phyloP scores from a whole-genome alignment of 2,113 vertebrate species.

The Perognathus longimembris region DNA sequence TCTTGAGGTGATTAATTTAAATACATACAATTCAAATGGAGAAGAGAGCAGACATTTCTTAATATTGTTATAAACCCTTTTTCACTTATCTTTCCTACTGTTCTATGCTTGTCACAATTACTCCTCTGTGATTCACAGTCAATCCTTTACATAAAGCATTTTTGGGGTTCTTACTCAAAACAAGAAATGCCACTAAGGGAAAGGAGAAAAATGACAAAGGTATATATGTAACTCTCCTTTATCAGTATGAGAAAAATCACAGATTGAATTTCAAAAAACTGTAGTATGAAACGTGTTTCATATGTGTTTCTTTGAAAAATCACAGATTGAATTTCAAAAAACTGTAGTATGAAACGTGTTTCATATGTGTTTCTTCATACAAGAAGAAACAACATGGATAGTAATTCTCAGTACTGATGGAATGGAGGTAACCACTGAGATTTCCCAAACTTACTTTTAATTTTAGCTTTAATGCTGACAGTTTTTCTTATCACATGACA shows the following conservation, averaged over 20 bases:
- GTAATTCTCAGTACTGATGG: background rate
- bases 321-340: slow-evolving; percentile 10
- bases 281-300: slow-evolving; percentile 36
- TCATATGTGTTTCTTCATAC: background rate
- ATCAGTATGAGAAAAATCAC: background rate
- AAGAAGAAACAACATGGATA: background rate
- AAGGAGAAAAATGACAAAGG: background rate
- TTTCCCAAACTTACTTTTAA: background rate
- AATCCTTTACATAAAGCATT: background rate
- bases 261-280: slow-evolving; percentile 17
- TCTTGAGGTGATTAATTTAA: slow-evolving; percentile 33
- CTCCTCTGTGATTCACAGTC: background rate
- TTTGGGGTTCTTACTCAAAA: background rate
- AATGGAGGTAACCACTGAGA: background rate
- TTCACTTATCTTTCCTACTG: background rate
- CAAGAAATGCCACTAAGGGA: background rate
- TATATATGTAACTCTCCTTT: background rate
- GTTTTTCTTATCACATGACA: background rate
- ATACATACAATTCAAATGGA: slow-evolving; percentile 30
- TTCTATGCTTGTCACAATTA: background rate
- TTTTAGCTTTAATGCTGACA: background rate
- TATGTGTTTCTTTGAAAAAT: slow-evolving; percentile 26
- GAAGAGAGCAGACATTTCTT: background rate
- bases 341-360: slow-evolving; percentile 31
- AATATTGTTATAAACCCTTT: background rate